These are phyloP conservation scores for Sclerurus mexicanus DNA, from an alignment of 2,113 vertebrate species.

Conservation along the genomic window DNA sequence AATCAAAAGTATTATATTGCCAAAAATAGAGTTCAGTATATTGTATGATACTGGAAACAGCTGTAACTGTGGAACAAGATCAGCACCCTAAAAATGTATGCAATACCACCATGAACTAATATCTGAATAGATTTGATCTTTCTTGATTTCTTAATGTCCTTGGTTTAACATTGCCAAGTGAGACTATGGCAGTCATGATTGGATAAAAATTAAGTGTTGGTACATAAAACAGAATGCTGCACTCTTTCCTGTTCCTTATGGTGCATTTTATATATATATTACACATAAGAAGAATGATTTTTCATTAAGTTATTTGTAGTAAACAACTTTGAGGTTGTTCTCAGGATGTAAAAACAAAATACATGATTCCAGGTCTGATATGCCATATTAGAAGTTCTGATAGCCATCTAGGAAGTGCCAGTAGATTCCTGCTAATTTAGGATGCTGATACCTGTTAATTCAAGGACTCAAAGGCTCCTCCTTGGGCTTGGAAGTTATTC, in stretches of 20 bases:
- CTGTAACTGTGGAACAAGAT: not conserved
- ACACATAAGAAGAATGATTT: not conserved
- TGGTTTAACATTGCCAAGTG: not conserved
- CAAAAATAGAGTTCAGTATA: not conserved
- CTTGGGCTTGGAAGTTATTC: not conserved
- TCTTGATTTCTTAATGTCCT: not conserved
- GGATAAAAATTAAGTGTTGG: not conserved
- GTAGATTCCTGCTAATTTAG: not conserved
- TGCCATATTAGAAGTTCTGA: not conserved
- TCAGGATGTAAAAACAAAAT: not conserved
- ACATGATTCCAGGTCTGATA: not conserved
- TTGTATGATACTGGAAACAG: not conserved
- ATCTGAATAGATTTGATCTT: not conserved
- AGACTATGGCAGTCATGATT: not conserved
- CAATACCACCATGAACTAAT: not conserved
- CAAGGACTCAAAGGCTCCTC: not conserved
- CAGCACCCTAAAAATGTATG: not conserved
- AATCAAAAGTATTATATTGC: not conserved
- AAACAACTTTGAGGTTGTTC: not conserved
- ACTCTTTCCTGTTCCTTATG: not conserved
- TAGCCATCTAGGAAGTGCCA: not conserved
- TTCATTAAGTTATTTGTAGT: not conserved
- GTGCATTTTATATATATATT: not conserved
- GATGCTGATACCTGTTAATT: not conserved
- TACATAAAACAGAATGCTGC: not conserved